Conservation (phyloP, 2,888 invertebrate species). For the Hirtodrosophila cameraria region DNA sequence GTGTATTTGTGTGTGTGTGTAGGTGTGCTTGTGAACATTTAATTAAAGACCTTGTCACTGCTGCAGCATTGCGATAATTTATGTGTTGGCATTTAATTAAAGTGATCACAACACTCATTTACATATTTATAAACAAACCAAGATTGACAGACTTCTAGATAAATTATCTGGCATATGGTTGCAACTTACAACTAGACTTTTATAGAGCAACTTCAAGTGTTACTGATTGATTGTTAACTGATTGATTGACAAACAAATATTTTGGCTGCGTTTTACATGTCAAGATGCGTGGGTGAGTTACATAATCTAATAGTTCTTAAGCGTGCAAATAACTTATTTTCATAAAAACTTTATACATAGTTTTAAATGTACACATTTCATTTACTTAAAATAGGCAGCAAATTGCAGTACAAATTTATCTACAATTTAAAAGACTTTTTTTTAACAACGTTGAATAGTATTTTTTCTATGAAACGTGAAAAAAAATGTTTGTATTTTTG, state of each 20-base stretch:
- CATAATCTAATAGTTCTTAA: not conserved
- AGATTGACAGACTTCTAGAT: conserved; percentile 33
- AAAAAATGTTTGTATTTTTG: no score
- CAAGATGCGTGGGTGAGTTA: conserved; percentile 35
- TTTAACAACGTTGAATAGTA: no score
- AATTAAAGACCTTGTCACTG: conserved; percentile 72
- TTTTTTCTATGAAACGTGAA: no score
- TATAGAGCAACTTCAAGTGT: conserved; percentile 33
- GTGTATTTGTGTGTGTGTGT: conserved; percentile 7
- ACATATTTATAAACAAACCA: conserved; percentile 47
- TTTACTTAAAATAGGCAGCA: no score
- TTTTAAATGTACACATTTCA: no score
- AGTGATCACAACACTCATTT: conserved; percentile 67
- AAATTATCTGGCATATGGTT: conserved; percentile 61
- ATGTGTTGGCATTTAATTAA: conserved; percentile 69
- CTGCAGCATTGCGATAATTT: conserved; percentile 62
- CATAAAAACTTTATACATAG: no score
- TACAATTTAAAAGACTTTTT: no score
- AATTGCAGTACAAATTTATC: no score
- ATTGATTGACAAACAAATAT: conserved; percentile 34
- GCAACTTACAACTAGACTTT: conserved; percentile 18
- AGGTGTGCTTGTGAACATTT: conserved; percentile 41
- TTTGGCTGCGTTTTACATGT: conserved; percentile 22
- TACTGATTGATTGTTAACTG: conserved; percentile 59
- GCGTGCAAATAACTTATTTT: no score